Evolutionary conservation across 1,140 invertebrate genomes (phyloP).

Genomic region (Megalopta genalis): DNA sequence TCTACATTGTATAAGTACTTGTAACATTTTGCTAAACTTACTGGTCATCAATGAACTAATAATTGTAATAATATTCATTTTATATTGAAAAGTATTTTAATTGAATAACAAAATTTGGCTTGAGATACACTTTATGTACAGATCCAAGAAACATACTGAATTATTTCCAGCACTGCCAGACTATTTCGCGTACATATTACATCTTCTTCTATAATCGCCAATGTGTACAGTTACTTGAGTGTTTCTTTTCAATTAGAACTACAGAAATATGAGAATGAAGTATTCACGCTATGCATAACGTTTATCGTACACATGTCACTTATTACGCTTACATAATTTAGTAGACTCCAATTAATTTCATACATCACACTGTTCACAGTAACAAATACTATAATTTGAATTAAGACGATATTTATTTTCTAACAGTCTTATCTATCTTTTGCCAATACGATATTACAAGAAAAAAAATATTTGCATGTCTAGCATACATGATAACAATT

Average conservation of each 20-base stretch:
- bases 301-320: not conserved
- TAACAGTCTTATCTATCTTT: not conserved
- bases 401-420: not conserved
- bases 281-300: not conserved
- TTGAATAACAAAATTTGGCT: not conserved
- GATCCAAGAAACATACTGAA: slow-evolving; percentile 8
- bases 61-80: slow-evolving; percentile 5
- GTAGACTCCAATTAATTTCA: not conserved
- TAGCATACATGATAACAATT: slow-evolving; percentile 28
- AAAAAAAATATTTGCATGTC: not conserved
- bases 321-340: not conserved
- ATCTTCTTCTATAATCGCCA: slow-evolving; percentile 30
- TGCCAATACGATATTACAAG: not conserved
- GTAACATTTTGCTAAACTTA: slow-evolving; percentile 12
- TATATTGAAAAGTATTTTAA: not conserved
- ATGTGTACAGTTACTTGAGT: not conserved
- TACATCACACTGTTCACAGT: not conserved
- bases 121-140: not conserved
- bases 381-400: not conserved
- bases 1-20: not conserved
- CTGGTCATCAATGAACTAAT: not conserved
- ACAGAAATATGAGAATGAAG: slow-evolving; percentile 11
- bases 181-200: slow-evolving; percentile 38
- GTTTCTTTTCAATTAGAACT: slow-evolving; percentile 17
- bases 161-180: slow-evolving; percentile 25